Percentiles rank a stretch among this genome's conserved stretches.
These are phyloP conservation scores for Prionace glauca DNA, from an alignment of 2,797 vertebrate species.

Conservation along the genomic window DNA sequence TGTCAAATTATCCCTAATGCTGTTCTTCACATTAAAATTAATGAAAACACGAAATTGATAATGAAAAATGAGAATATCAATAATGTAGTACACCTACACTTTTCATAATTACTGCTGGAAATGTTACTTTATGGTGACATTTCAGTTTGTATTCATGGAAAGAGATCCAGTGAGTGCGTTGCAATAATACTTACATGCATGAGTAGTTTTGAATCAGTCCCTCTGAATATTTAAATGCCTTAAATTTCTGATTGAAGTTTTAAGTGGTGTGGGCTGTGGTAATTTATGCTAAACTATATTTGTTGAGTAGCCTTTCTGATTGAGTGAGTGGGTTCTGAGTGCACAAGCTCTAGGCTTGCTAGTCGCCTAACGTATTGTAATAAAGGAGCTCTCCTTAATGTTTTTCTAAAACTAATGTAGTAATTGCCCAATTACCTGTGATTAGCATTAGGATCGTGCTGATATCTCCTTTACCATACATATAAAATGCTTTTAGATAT, in stretches of 20 bases:
- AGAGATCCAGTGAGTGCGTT: background rate
- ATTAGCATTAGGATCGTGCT: background rate
- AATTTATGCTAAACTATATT: background rate
- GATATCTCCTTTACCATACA: background rate
- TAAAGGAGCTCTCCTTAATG: background rate
- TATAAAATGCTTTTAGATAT: background rate
- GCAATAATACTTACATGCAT: background rate
- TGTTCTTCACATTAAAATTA: constrained; percentile 15
- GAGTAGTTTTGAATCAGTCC: background rate
- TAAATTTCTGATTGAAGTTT: constrained; percentile 13
- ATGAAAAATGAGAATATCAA: background rate
- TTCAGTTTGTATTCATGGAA: background rate
- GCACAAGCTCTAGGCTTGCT: background rate
- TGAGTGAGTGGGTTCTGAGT: background rate
- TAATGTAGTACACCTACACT: background rate
- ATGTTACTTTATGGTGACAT: background rate
- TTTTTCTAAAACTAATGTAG: background rate
- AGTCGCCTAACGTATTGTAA: background rate
- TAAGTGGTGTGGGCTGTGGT: background rate
- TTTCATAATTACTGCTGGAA: background rate
- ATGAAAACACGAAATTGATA: constrained; percentile 17
- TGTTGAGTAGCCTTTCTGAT: background rate
- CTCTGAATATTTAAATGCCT: background rate
- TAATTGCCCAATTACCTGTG: background rate
- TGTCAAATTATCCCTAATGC: background rate